phyloP scores from a whole-genome alignment of 2,113 vertebrate species.

The Astur gentilis region DNA sequence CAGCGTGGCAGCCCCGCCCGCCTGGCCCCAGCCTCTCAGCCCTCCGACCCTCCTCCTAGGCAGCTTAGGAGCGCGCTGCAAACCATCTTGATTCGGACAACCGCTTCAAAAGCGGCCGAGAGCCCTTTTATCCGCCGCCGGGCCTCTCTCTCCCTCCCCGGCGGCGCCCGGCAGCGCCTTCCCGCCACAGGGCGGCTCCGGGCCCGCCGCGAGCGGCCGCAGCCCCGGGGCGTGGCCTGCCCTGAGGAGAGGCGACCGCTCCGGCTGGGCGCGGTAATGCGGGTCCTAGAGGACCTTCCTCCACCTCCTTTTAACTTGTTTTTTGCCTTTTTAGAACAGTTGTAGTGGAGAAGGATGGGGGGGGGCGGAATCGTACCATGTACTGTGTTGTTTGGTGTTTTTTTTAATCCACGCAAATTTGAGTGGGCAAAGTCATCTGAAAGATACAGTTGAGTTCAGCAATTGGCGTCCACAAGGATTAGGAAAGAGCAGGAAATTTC shows the following conservation, averaged over 20 bases:
- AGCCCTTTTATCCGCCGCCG: no score
- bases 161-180: not conserved
- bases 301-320: no score
- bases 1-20: not conserved
- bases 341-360: not conserved
- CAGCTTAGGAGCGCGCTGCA: no score
- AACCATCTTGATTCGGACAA: no score
- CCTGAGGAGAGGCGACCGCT: not conserved
- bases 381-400: not conserved
- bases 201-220: not conserved
- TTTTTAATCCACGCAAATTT: not conserved
- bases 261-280: rapidly evolving
- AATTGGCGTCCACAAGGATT: not conserved
- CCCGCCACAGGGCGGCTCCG: not conserved
- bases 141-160: no score
- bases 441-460: not conserved
- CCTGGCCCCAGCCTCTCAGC: not conserved
- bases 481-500: not conserved
- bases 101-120: no score
- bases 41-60: not conserved
- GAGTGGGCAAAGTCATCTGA: not conserved
- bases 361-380: not conserved
- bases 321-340: not conserved
- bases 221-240: no score
- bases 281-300: no score